Conservation (phyloP, 2,113 vertebrate species). For the Bubalus kerabau region DNA sequence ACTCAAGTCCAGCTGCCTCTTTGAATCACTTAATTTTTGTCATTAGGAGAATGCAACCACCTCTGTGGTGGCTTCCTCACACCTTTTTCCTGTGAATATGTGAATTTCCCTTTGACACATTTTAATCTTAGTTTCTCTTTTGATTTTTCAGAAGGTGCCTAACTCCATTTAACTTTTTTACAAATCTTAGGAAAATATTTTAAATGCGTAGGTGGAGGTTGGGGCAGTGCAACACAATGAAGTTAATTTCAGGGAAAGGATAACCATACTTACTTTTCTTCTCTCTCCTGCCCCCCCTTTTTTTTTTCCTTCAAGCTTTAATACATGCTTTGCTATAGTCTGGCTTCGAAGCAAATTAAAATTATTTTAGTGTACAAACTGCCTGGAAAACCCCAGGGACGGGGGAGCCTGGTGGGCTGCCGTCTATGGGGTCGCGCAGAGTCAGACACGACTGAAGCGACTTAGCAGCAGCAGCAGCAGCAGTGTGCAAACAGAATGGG, state of each 20-base stretch:
- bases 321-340: conserved; percentile 75
- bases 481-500: conserved; percentile 63
- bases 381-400: too few relatives aligned
- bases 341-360: conserved; percentile 67
- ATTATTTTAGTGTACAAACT: conserved; percentile 72
- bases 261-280: conserved; percentile 58
- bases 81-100: neutral
- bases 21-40: neutral
- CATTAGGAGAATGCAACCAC: neutral
- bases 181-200: conserved; percentile 84
- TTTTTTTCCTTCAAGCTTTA: conserved; percentile 74
- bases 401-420: too few relatives aligned
- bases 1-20: neutral
- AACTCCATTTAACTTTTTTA: conserved; percentile 86
- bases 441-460: too few relatives aligned
- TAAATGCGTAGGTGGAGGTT: conserved; percentile 72
- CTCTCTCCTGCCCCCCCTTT: neutral
- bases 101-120: conserved; percentile 78
- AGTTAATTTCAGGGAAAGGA: conserved; percentile 76
- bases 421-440: fast-evolving
- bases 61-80: fast-evolving
- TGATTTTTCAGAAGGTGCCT: conserved; percentile 85
- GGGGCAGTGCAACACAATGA: conserved; percentile 53
- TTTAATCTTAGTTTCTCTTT: conserved; percentile 81
- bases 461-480: too few relatives aligned